Base-by-base conservation (phyloP, 2,888 invertebrate species). In the Stramonita haemastoma region DNA sequence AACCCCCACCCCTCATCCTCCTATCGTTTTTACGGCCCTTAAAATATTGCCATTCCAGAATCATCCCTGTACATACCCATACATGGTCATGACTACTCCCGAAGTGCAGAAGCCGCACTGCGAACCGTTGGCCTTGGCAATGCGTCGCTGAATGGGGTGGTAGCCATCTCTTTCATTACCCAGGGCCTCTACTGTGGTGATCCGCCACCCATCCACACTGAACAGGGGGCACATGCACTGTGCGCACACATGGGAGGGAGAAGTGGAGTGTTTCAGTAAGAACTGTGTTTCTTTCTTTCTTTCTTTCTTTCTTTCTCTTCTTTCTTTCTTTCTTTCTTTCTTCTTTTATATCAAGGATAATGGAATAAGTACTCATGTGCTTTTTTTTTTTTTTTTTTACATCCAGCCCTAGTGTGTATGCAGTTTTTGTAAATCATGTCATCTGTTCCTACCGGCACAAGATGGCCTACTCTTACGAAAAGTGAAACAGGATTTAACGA, bases 41-140 rank as follows among this genome's bases (percentile, higher is more conserved):
- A n/a, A n/a, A 73, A n/a, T n/a, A 73, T 73, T 73, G 26, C 73
- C 13, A 8, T 73, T 73, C 11, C 73, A 73, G n/a, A 73, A 73
- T n/a, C 13, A n/a, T 73, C 73, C 73, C 4, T 70, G 13, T n/a
- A 91, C 94, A 93, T 95, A 97, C 97, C 97, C 97, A 95, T 97
- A 97, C 97, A 97, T 97, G 92, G 97, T 97, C 91, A 91, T 91
- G 86, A 91, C 88, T 34, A 90, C 97, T 17, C 98, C 98, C 0
- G 98, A 97, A 17, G 97, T 97, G 93, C 98, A 98, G 95, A 96
- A 97, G 0, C 97, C 97, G 94, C 97, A 97, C 94, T 97, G 97
- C 0, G 97, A 97, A 0, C 97, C 97, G 94, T 97, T 97, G 93
- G 97, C 97, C 87, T 97, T 96, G 6, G 97, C 97, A 87, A 97